Conservation (phyloP, 2,888 invertebrate species). For the Heliconius ethilla region DNA sequence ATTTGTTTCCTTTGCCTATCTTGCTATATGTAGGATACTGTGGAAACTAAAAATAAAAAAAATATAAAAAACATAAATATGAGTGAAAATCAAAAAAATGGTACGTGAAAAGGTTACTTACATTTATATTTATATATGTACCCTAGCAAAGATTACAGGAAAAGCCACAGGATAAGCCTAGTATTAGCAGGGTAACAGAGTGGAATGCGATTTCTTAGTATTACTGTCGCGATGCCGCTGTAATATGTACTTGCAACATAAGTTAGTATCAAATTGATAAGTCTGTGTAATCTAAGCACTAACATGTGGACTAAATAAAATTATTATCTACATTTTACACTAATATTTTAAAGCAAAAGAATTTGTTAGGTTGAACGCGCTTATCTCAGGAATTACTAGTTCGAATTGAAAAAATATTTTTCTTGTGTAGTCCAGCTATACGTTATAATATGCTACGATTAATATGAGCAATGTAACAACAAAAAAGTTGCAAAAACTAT, state of each 20-base stretch:
- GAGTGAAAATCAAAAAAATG: not conserved
- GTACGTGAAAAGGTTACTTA: not conserved
- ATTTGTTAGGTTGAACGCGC: not conserved
- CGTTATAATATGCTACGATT: too few relatives aligned
- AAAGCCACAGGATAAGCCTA: constrained; percentile 3
- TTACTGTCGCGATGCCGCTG: constrained; percentile 13
- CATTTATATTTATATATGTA: not conserved
- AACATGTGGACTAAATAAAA: not conserved
- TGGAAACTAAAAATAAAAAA: not conserved
- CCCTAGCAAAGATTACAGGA: constrained; percentile 8
- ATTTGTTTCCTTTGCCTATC: too few relatives aligned
- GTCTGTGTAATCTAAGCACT: not conserved
- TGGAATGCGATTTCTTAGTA: constrained; percentile 8
- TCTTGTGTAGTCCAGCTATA: too few relatives aligned
- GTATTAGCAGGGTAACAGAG: constrained; percentile 14
- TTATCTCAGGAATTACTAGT: not conserved
- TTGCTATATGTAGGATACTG: too few relatives aligned
- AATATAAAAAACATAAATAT: not conserved
- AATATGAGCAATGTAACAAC: too few relatives aligned
- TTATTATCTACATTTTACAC: too few relatives aligned
- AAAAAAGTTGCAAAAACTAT: too few relatives aligned
- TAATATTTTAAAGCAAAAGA: too few relatives aligned
- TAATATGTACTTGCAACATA: constrained; percentile 2
- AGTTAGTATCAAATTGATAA: not conserved
- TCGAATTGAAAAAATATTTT: too few relatives aligned